Conservation (phyloP, 2,797 vertebrate species). For the Chelon auratus region DNA sequence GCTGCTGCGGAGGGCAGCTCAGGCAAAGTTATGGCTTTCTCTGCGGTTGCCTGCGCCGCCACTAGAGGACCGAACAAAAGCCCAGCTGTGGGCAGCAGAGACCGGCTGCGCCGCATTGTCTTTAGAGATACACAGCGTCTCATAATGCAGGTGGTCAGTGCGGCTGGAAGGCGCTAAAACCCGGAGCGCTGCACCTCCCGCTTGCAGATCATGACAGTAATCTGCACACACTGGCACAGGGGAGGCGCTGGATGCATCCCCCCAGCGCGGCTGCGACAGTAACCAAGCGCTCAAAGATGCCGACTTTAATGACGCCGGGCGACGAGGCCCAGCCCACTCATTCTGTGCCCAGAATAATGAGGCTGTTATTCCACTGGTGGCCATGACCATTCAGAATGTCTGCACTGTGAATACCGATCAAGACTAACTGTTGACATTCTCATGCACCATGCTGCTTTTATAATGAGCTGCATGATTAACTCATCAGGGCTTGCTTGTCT, state of each 20-base stretch:
- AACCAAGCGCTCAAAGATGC: conserved; percentile 53
- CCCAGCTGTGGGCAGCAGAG: conserved; percentile 70
- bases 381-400: conserved; percentile 58
- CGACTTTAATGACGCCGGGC: conserved; percentile 62
- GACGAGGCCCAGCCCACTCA: conserved; percentile 53
- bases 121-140: conserved; percentile 60
- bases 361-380: conserved; percentile 64
- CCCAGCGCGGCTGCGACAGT: conserved; percentile 40
- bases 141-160: conserved; percentile 74
- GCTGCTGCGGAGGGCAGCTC: conserved; percentile 64
- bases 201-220: conserved; percentile 56
- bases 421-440: conserved; percentile 69
- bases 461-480: conserved; percentile 69
- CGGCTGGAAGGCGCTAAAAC: conserved; percentile 49
- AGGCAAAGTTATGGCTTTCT: conserved; percentile 66
- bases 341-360: conserved; percentile 74
- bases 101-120: conserved; percentile 57
- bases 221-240: conserved; percentile 56
- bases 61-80: conserved; percentile 74
- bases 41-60: conserved; percentile 55
- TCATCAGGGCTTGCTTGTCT: conserved; percentile 62
- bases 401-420: conserved; percentile 71
- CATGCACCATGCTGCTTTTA: conserved; percentile 52
- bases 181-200: conserved; percentile 34
- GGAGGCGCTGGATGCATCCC: conserved; percentile 37